These are phyloP conservation scores for Umimayanthus chanpuru DNA, from an alignment of 92 coral and sea anemone species.

Conservation along the genomic window DNA sequence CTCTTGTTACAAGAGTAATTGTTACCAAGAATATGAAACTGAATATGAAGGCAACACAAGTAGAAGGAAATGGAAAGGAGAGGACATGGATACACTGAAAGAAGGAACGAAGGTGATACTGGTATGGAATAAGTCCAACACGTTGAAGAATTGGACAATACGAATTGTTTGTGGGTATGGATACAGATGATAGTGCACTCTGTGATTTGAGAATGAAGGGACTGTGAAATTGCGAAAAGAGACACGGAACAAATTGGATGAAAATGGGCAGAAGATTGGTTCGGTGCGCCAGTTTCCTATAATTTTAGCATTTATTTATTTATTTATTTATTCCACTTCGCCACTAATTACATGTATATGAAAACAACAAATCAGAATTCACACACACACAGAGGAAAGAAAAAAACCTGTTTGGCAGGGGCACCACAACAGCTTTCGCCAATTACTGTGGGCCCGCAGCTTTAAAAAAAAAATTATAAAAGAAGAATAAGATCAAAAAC, in stretches of 20 bases:
- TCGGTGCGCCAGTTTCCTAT: constrained; percentile 11
- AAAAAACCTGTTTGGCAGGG: no score
- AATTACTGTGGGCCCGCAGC: no score
- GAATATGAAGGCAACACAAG: constrained; percentile 38
- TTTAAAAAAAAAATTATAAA: no score
- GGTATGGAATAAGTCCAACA: constrained; percentile 50
- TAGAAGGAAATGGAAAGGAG: constrained; percentile 49
- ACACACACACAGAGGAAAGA: no score
- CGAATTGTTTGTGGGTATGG: neutral
- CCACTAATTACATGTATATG: no score
- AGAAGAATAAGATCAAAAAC: no score
- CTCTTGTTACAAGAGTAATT: constrained; percentile 33
- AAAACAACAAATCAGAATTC: no score
- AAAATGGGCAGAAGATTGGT: constrained; percentile 37
- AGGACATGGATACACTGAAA: constrained; percentile 38
- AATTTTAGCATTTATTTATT: neutral
- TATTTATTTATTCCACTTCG: no score
- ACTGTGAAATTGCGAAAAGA: neutral
- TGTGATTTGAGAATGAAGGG: constrained; percentile 4
- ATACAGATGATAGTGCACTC: neutral
- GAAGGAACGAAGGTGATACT: constrained; percentile 44
- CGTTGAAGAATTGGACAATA: constrained; percentile 41
- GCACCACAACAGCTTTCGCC: no score
- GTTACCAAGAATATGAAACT: neutral
- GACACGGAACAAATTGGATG: constrained; percentile 12